phyloP scores from a whole-genome alignment of 2,797 vertebrate species.

The Crocidura indochinensis region DNA sequence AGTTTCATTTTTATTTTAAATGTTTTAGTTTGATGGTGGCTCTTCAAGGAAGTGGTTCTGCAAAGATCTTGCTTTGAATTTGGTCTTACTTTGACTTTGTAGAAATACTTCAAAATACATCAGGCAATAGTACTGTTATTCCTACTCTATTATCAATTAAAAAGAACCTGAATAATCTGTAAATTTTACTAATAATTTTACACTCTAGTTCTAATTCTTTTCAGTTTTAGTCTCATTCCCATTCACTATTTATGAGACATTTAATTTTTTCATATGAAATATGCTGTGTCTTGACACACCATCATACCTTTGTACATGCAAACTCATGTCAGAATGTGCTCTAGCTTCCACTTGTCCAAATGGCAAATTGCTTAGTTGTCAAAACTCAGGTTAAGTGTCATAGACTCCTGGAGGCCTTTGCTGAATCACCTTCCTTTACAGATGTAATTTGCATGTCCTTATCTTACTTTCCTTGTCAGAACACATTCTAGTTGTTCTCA shows the following conservation, averaged over 20 bases:
- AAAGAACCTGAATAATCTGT: background rate
- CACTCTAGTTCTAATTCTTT: background rate
- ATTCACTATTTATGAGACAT: background rate
- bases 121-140: background rate
- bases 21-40: background rate
- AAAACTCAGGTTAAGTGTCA: background rate
- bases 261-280: background rate
- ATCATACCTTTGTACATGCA: background rate
- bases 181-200: background rate
- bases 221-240: background rate
- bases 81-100: background rate
- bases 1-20: background rate
- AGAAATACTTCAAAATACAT: background rate
- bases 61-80: background rate
- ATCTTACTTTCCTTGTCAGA: background rate
- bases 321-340: background rate
- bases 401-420: background rate
- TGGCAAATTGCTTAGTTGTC: background rate
- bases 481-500: slow-evolving; percentile 9
- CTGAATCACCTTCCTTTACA: background rate
- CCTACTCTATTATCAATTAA: background rate
- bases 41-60: background rate
- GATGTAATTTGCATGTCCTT: slow-evolving; percentile 8
- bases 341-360: slow-evolving; percentile 5
- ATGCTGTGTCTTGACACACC: background rate